These are phyloP conservation scores for Porphyrio hochstetteri DNA, from an alignment of 2,113 vertebrate genomes.

Conservation along the genomic window DNA sequence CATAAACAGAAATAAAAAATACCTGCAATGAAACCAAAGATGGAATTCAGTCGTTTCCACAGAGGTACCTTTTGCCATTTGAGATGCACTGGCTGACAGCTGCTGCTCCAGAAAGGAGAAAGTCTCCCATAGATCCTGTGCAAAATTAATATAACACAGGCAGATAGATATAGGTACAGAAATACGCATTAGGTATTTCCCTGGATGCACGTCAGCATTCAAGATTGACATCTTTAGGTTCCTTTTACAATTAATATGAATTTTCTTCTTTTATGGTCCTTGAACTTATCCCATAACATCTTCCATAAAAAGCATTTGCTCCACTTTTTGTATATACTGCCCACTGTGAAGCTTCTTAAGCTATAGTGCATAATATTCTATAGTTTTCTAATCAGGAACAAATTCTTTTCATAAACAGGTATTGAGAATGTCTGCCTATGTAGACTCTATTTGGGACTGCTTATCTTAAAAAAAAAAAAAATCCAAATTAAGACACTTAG, in stretches of 20 bases:
- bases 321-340: not conserved
- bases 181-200: not conserved
- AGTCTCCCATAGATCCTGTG: not conserved
- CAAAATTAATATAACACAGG: not conserved
- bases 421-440: not conserved
- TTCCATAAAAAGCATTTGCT: not conserved
- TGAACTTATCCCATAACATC: not conserved
- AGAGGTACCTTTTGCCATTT: not conserved
- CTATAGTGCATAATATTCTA: not conserved
- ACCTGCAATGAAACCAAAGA: not conserved
- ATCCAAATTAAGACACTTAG: not conserved
- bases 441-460: not conserved
- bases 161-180: not conserved
- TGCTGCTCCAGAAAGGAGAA: not conserved
- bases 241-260: not conserved
- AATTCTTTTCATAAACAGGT: not conserved
- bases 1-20: not conserved
- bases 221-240: not conserved
- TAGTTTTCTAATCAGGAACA: not conserved
- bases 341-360: not conserved
- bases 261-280: not conserved
- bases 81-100: not conserved
- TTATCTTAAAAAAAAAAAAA: not conserved
- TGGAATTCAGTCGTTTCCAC: not conserved
- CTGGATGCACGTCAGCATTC: not conserved